A percentile compares a stretch with the other conserved stretches of the same genome.
Evolutionary conservation across 1,140 invertebrate genomes (phyloP).

Genomic region (Danaus melanippus): DNA sequence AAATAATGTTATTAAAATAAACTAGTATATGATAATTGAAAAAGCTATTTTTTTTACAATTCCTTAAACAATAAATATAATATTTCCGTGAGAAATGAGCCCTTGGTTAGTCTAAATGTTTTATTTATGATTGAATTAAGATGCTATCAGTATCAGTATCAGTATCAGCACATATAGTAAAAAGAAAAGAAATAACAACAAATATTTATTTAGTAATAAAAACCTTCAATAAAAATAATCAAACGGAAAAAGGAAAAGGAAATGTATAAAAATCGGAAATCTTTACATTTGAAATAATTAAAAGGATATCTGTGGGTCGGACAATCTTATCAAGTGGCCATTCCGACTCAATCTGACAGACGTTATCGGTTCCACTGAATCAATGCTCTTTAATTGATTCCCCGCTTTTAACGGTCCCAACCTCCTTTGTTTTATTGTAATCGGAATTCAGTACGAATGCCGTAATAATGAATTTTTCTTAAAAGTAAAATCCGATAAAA

Average conservation of each 20-base stretch:
- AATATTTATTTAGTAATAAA: no score
- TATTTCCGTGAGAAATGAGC: no score
- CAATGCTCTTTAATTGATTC: constrained; percentile 25
- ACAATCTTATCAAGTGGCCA: constrained; percentile 22
- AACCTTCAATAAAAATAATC: no score
- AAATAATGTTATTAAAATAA: constrained; percentile 7
- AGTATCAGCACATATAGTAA: no score
- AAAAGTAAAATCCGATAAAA: constrained; percentile 22
- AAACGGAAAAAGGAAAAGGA: no score
- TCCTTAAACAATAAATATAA: no score
- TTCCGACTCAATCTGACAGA: constrained; percentile 21
- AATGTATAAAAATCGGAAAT: constrained; percentile 1
- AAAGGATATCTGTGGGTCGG: constrained; percentile 17
- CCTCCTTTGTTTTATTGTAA: constrained; percentile 24
- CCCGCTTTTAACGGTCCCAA: constrained; percentile 13
- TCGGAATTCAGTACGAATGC: constrained; percentile 20
- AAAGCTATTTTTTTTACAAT: not conserved
- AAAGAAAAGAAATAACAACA: no score
- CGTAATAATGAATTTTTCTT: constrained; percentile 22
- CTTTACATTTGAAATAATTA: constrained; percentile 18
- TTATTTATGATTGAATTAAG: no score
- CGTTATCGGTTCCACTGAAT: constrained; percentile 23
- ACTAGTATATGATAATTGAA: constrained; percentile 1
- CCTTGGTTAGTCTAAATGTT: no score
- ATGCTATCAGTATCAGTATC: no score